phyloP scores from a whole-genome alignment of 2,797 vertebrate species.

The Scarus forsteni region DNA sequence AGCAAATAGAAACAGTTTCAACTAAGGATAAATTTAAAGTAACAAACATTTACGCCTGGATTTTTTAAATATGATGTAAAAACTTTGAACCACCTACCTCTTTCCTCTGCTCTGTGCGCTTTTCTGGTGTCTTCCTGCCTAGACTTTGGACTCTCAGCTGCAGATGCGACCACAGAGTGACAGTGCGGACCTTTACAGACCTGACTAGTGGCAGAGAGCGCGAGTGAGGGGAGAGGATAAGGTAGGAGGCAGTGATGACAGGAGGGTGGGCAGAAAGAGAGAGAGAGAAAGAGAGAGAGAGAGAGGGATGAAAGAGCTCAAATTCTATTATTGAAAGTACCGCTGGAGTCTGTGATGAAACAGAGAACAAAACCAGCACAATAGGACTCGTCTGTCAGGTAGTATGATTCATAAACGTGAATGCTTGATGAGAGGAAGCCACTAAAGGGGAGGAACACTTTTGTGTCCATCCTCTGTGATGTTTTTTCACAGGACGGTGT shows the following conservation, averaged over 20 bases:
- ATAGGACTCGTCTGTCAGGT: not conserved
- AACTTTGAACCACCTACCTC: slow-evolving; percentile 53
- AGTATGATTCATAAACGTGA: not conserved
- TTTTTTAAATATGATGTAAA: not conserved
- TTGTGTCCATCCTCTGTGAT: not conserved
- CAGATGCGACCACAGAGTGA: slow-evolving; percentile 14
- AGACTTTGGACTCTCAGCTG: not conserved
- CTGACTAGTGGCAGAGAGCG: slow-evolving; percentile 28
- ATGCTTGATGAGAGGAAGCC: not conserved
- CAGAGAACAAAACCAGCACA: not conserved
- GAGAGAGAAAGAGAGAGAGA: not conserved
- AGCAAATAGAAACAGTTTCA: not conserved
- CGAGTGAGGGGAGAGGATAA: slow-evolving; percentile 41
- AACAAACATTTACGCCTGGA: not conserved
- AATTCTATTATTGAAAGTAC: slow-evolving; percentile 14
- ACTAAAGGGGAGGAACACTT: slow-evolving; percentile 4
- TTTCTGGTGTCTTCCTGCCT: not conserved
- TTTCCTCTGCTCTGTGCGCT: not conserved
- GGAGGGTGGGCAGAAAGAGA: not conserved
- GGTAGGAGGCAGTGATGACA: slow-evolving; percentile 44
- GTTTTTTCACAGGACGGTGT: slow-evolving; percentile 23
- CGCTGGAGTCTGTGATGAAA: slow-evolving; percentile 6
- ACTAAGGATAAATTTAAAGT: not conserved
- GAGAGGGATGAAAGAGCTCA: slow-evolving; percentile 15
- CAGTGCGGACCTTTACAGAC: slow-evolving; percentile 9